These are phyloP conservation scores for Peromyscus attwateri DNA, from an alignment of 2,797 vertebrate genomes.

Conservation along the genomic window DNA sequence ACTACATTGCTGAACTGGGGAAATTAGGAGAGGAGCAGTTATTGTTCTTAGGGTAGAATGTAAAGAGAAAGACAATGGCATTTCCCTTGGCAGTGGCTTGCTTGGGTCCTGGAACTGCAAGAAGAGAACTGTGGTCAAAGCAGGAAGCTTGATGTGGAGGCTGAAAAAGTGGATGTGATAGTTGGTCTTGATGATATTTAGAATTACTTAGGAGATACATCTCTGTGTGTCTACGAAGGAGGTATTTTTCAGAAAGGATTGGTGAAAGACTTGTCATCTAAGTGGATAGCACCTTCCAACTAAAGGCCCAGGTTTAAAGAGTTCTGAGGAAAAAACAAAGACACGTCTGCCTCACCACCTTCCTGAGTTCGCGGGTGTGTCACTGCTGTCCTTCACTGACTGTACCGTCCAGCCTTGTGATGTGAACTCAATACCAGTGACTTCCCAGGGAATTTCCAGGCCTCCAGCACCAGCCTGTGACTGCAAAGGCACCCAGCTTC, in stretches of 20 bases:
- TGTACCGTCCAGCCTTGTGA: not conserved
- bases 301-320: not conserved
- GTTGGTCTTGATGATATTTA: not conserved
- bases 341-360: not conserved
- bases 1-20: not conserved
- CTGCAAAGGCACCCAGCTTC: not conserved
- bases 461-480: not conserved
- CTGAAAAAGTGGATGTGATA: not conserved
- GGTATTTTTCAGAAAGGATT: not conserved
- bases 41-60: too few relatives aligned
- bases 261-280: not conserved
- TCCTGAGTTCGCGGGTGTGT: not conserved
- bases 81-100: not conserved
- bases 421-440: not conserved
- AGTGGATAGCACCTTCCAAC: not conserved
- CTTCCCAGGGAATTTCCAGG: not conserved
- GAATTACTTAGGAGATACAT: not conserved
- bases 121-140: not conserved
- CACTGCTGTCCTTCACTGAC: not conserved
- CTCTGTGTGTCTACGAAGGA: not conserved
- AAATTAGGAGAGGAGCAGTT: too few relatives aligned
- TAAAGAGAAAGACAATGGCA: not conserved
- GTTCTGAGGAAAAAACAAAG: not conserved
- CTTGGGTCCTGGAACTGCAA: not conserved
- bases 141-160: too few relatives aligned